Evolutionary conservation across 2,888 invertebrate species (phyloP), one percentile per base, ranked within the genome.

Genomic region (Zygothrica quintamaculata): DNA sequence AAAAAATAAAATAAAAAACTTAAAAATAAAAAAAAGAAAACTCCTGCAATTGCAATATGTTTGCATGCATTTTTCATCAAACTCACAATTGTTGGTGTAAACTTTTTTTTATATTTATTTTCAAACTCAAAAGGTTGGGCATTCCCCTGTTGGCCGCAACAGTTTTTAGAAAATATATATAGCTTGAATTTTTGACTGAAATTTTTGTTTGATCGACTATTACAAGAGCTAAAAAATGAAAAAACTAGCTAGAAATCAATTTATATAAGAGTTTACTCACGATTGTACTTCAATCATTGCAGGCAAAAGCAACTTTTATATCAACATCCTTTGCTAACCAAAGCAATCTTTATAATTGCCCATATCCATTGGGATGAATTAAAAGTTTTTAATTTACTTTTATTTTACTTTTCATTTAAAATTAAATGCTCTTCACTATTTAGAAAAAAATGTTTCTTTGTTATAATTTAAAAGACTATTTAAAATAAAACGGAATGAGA

Each of bases 21-120:
- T 18, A 16, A 1, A 42, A 12, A 26, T 7, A 9, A 16, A 16
- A 18, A 16, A 39, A 13, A 13, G 5, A n/a, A 13, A 39, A 16
- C 3, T n/a, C 3, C 18, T 42, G 22, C 34, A 44, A 37, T 55
- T 12, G 37, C 12, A 34, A 46, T 16, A 44, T 43, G 34, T 9
- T 39, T 56, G 40, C 36, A 44, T 50, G 48, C 33, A 50, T 48
- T 62, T 62, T 75, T 64, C 18, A 22, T 22, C 18, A 22, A 22
- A 5, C 5, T 22, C 18, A 42, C 36, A 46, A 50, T 33, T 40
- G 34, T 26, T 16, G 3, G 7, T 9, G 16, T 22, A 25, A n/a
- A n/a, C n/a, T n/a, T n/a, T n/a, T n/a, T n/a, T n/a, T n/a, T n/a
- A n/a, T n/a, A n/a, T n/a, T 47, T 40, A 3, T 22, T 22, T 22